Base-by-base conservation (phyloP, 2,797 vertebrate species). In the Poeciliopsis presidionis region DNA sequence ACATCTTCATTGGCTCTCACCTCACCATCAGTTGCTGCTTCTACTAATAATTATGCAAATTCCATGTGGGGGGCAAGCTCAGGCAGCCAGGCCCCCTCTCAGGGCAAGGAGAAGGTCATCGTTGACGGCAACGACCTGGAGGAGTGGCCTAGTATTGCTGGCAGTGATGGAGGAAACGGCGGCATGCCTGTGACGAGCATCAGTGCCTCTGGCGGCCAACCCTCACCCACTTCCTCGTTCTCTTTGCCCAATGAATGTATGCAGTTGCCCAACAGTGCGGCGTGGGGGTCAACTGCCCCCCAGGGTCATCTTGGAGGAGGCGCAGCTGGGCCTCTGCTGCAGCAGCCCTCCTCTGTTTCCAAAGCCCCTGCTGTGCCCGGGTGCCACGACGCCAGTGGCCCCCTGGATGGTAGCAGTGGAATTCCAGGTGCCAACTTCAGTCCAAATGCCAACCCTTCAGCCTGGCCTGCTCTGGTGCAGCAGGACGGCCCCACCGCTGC, bases 21-120 rank as follows among this genome's bases (percentile, higher is more conserved):
- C 87, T 95, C 96, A 91, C 95, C 95, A 91, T 95, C 95, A 95
- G 94, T 95, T 93, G 95, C 95, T 96, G 95, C 96, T 95, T 94
- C 95, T 93, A 92, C 95, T 98, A 96, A 97, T 97, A 99, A 99
- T 99, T 99, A 99, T 99, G 98, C 98, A 99, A 99, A 98, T 99
- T 98, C 98, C 96, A 98, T 97, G 97, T 99, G 98, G 98, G 97
- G 97, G 96, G 93, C 95, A 86, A 97, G 97, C 97, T 97, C 95
- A 91, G 94, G 97, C 96, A 97, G 96, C 96, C 95, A 97, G 96
- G 96, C 97, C 96, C 97, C 97, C 94, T 95, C 96, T 97, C 98
- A 99, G 96, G 96, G 96, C 96, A 98, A 97, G 97, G 98, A 99
- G 97, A 99, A 98, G 97, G 97, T 99, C 96, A 99, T 99, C 95